Evolutionary conservation across 1,140 invertebrate species (phyloP).

Genomic region (Drosophila rhopaloa): DNA sequence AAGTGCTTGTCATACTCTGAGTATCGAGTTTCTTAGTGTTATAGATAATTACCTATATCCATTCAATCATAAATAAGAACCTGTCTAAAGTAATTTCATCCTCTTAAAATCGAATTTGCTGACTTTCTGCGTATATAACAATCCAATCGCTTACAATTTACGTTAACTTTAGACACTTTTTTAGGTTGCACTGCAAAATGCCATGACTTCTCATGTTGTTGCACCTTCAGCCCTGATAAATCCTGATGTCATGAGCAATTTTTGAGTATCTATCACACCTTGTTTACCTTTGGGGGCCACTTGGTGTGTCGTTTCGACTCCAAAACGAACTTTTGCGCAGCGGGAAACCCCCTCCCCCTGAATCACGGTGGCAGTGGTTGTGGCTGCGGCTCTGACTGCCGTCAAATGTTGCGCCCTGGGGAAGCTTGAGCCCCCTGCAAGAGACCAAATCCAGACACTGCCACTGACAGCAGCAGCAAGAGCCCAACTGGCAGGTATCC

Average conservation of each 20-base stretch:
- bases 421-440: slow-evolving; percentile 13
- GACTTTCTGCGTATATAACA: neutral
- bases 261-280: slow-evolving; percentile 24
- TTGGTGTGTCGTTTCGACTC: slow-evolving; percentile 25
- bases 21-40: too few relatives aligned
- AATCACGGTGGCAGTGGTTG: slow-evolving; percentile 3
- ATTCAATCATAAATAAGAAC: too few relatives aligned
- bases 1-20: too few relatives aligned
- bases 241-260: slow-evolving; percentile 20
- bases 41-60: too few relatives aligned
- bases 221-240: slow-evolving; percentile 11
- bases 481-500: slow-evolving; percentile 35
- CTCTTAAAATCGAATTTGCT: neutral
- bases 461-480: slow-evolving; percentile 25
- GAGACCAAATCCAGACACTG: slow-evolving; percentile 28
- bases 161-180: neutral
- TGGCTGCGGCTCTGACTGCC: slow-evolving; percentile 22
- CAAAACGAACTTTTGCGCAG: slow-evolving; percentile 38
- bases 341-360: slow-evolving; percentile 9
- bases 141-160: neutral
- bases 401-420: slow-evolving; percentile 45
- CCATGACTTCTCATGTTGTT: slow-evolving; percentile 10
- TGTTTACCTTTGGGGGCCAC: slow-evolving; percentile 30
- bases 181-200: slow-evolving; percentile 2
- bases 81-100: too few relatives aligned